phyloP scores from a whole-genome alignment of 2,797 vertebrate species.

The Megaceryle alcyon region DNA sequence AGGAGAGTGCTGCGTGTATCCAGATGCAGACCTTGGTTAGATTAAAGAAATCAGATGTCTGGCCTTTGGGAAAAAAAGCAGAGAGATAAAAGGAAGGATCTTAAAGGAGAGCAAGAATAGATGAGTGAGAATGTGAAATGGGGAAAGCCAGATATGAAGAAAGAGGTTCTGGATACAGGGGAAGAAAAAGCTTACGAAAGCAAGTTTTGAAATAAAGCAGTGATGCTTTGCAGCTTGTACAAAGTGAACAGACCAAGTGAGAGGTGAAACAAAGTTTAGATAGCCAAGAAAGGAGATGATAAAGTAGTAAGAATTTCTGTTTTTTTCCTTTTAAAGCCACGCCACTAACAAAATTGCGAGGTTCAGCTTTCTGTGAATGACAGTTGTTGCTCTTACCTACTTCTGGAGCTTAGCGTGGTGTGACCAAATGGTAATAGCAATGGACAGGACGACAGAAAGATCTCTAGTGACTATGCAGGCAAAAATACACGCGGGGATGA shows the following conservation, averaged over 20 bases:
- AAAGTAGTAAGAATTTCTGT: neutral
- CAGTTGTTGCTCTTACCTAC: neutral
- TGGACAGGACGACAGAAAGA: neutral
- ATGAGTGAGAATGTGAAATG: constrained; percentile 5
- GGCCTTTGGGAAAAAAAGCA: neutral
- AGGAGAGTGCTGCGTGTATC: neutral
- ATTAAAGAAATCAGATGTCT: neutral
- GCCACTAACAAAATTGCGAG: neutral
- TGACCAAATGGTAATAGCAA: neutral
- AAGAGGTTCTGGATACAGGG: neutral
- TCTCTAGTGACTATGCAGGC: neutral
- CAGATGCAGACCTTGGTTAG: constrained; percentile 9
- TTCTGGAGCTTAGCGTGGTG: neutral
- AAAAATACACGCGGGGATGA: neutral
- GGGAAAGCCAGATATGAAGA: neutral
- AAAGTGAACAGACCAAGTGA: neutral
- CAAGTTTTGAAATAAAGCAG: constrained; percentile 41
- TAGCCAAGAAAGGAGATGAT: neutral
- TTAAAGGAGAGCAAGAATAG: neutral
- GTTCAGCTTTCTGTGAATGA: neutral
- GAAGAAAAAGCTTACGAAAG: neutral
- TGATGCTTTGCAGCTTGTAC: neutral
- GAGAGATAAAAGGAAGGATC: constrained; percentile 16
- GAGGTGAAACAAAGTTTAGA: constrained; percentile 17
- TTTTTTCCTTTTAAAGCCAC: constrained; percentile 4